Conservation (phyloP, 2,888 invertebrate species). For the Phlogophora meticulosa region DNA sequence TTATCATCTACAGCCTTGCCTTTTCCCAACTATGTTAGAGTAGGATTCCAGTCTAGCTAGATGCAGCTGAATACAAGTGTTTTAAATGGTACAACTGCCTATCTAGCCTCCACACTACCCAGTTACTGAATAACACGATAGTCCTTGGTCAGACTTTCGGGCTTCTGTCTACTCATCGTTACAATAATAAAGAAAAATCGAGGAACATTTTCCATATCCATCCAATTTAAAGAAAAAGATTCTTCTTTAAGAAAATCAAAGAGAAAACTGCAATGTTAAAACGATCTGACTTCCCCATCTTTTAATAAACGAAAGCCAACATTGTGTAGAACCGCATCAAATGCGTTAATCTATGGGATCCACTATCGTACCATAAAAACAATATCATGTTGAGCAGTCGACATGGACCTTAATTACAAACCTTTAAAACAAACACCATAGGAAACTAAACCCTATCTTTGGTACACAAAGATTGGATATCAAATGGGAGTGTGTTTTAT, state of each 20-base stretch:
- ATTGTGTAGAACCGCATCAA: constrained; percentile 74
- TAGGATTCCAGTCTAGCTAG: too few species aligned
- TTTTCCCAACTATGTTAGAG: too few species aligned
- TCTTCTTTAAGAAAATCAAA: background rate
- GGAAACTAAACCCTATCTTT: constrained; percentile 63
- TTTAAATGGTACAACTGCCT: too few species aligned
- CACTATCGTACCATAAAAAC: constrained; percentile 88
- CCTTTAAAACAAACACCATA: constrained; percentile 53
- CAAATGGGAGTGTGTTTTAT: constrained; percentile 10
- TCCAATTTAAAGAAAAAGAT: background rate
- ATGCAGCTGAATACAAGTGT: too few species aligned
- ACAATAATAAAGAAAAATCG: background rate
- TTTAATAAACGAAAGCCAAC: constrained; percentile 58
- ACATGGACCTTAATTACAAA: constrained; percentile 87
- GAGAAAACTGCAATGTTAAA: constrained; percentile 14
- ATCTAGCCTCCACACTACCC: too few species aligned
- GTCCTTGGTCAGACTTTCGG: too few species aligned
- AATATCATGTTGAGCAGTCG: constrained; percentile 84
- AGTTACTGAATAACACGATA: too few species aligned
- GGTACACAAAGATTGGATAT: constrained; percentile 64
- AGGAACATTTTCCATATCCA: background rate
- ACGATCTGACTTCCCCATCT: constrained; percentile 42
- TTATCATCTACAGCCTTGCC: too few species aligned
- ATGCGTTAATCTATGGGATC: constrained; percentile 85
- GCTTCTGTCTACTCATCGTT: too few species aligned